phyloP scores from a whole-genome alignment of 2,113 vertebrate genomes.

The Taurulus bubalis region DNA sequence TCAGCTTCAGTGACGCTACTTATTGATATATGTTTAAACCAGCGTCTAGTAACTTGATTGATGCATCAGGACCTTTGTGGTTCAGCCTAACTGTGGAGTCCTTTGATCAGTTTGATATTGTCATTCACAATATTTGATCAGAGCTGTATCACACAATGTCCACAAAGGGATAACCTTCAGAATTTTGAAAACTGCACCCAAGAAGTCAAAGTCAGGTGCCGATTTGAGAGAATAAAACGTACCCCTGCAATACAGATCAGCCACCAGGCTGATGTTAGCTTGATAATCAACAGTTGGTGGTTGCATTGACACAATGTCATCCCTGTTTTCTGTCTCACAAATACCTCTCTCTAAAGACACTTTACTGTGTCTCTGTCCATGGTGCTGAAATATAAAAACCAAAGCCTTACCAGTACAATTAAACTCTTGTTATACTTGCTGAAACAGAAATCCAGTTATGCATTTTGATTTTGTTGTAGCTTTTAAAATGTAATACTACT shows the following conservation, averaged over 20 bases:
- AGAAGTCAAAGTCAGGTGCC: too few species aligned
- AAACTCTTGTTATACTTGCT: background rate
- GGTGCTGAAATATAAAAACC: constrained; percentile 25
- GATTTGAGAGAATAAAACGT: background rate
- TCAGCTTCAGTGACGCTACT: too few species aligned
- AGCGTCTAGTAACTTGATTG: too few species aligned
- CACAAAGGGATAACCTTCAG: background rate
- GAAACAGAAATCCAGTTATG: background rate
- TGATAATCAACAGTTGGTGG: background rate
- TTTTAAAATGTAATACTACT: background rate
- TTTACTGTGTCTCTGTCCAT: constrained; percentile 2
- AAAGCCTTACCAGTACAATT: background rate
- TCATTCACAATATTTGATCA: too few species aligned
- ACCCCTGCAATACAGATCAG: background rate
- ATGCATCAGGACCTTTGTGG: too few species aligned
- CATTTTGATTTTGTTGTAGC: background rate
- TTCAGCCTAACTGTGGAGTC: too few species aligned
- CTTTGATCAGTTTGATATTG: too few species aligned
- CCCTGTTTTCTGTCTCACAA: background rate
- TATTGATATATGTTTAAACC: too few species aligned
- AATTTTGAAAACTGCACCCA: background rate
- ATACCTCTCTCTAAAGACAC: background rate
- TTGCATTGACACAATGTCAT: background rate
- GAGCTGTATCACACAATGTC: too few species aligned
- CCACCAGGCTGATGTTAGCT: background rate